Percentiles rank a stretch among this genome's conserved stretches.
Evolutionary conservation across 64 coral and sea anemone species (phyloP).

Genomic region (Dendrophyllia cribrosa): DNA sequence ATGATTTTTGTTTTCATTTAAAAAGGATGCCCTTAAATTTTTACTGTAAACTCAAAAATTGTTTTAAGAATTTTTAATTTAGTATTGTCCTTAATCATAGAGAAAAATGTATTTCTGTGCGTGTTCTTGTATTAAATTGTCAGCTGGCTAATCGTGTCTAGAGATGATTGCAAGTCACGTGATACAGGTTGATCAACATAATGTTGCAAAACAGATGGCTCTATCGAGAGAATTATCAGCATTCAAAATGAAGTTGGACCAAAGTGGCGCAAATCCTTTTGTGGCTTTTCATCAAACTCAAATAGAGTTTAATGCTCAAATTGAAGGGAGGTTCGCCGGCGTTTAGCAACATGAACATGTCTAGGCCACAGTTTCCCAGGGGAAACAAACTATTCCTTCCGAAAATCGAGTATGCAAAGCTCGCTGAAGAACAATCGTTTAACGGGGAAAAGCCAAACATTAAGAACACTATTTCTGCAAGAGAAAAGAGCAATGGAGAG

Average conservation of each 20-base stretch:
- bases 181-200: constrained; percentile 28
- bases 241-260: constrained; percentile 17
- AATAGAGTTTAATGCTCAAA: neutral
- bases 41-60: too few species aligned
- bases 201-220: constrained; percentile 43
- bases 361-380: neutral
- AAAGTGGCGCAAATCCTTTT: constrained; percentile 15
- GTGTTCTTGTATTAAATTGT: neutral
- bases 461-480: neutral
- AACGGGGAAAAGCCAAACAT: constrained; percentile 4
- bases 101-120: neutral
- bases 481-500: constrained; percentile 23
- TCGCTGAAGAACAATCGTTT: neutral
- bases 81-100: neutral
- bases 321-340: neutral
- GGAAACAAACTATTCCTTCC: constrained; percentile 68
- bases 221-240: constrained; percentile 26
- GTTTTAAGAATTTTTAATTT: too few species aligned
- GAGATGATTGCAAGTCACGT: neutral
- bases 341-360: neutral
- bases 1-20: too few species aligned
- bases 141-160: neutral
- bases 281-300: neutral
- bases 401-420: constrained; percentile 69
- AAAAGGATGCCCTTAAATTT: too few species aligned